These are phyloP conservation scores for Dromococcyx pavoninus DNA, from an alignment of 2,797 vertebrate species.

Conservation along the genomic window DNA sequence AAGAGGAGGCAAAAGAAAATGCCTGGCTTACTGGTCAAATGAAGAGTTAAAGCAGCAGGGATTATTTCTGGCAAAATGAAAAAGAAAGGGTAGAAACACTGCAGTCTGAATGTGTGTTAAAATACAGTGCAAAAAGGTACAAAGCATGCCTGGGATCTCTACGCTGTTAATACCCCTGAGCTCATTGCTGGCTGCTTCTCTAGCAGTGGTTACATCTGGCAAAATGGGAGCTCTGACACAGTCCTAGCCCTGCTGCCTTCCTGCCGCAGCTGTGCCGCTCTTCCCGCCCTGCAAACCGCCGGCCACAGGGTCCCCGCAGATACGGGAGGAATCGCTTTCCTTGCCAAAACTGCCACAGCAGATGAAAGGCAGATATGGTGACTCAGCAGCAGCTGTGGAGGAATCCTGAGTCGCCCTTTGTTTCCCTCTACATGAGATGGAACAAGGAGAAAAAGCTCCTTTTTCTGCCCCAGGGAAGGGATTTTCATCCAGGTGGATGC, in stretches of 20 bases:
- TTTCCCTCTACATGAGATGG: fast-evolving
- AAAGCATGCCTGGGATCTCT: fast-evolving
- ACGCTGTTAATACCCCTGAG: not conserved
- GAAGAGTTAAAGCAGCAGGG: not conserved
- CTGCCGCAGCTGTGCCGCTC: not conserved
- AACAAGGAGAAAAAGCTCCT: not conserved
- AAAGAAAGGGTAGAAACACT: not conserved
- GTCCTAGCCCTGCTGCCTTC: not conserved
- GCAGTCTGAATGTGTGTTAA: fast-evolving
- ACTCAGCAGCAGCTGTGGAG: not conserved
- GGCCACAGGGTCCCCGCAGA: not conserved
- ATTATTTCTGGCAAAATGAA: not conserved
- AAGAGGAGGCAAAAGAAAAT: not conserved
- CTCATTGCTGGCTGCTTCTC: not conserved
- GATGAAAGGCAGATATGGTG: not conserved
- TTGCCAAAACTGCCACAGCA: fast-evolving
- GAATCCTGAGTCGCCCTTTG: not conserved
- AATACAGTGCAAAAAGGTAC: not conserved
- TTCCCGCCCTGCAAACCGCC: not conserved
- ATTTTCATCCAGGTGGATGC: not conserved
- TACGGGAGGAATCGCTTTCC: not conserved
- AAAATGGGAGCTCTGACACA: fast-evolving
- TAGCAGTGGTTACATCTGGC: not conserved
- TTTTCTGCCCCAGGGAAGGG: not conserved
- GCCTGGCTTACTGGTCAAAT: not conserved